phyloP scores from a whole-genome alignment of 2,113 vertebrate species.

The Tyrannus savana region DNA sequence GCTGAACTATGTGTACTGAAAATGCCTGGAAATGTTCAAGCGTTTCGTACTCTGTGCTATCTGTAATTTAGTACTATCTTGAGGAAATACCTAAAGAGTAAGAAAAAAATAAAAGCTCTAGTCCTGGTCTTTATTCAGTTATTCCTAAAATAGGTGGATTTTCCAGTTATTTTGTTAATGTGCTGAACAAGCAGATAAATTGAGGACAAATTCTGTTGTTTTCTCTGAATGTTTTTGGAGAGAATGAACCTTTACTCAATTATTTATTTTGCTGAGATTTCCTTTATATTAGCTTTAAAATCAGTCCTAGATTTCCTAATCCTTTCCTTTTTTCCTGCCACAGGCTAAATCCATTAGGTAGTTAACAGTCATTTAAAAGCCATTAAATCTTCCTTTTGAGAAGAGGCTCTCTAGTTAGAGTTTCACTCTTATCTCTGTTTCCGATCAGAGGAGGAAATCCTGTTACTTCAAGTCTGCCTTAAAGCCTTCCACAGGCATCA shows the following conservation, averaged over 20 bases:
- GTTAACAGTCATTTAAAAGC: not conserved
- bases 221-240: not conserved
- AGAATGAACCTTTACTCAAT: not conserved
- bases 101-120: not conserved
- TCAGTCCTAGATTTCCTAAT: not conserved
- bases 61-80: not conserved
- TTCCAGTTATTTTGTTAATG: not conserved
- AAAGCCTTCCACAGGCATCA: constrained; percentile 54
- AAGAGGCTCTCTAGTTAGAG: constrained; percentile 40
- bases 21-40: not conserved
- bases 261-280: not conserved
- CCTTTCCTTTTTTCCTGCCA: not conserved
- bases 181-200: not conserved
- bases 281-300: not conserved
- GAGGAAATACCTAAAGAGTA: not conserved
- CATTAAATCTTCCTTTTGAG: constrained; percentile 9
- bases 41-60: not conserved
- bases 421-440: constrained; percentile 76
- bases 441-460: constrained; percentile 72
- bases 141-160: not conserved
- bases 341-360: not conserved
- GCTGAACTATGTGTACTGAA: not conserved
- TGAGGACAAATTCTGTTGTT: not conserved
- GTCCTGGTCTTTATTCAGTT: not conserved
- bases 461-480: constrained; percentile 43